Conservation (phyloP, 2,888 invertebrate genomes). For the Philaethria dido region DNA sequence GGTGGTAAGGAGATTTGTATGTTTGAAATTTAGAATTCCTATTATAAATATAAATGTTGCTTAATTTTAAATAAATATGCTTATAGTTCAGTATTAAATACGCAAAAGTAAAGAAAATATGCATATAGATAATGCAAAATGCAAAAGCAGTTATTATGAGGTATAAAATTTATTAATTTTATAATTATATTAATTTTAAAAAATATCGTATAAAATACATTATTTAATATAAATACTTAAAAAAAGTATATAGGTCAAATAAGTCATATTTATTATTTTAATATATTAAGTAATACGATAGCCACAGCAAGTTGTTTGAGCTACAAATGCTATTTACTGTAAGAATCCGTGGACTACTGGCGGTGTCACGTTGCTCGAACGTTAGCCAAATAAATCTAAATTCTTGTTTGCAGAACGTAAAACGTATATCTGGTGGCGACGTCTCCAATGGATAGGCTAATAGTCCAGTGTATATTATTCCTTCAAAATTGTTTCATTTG, state of each 20-base stretch:
- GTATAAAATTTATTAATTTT: too few species aligned
- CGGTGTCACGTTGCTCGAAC: constrained; percentile 73
- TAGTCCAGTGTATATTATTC: constrained; percentile 42
- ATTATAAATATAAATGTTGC: too few species aligned
- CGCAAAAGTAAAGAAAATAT: too few species aligned
- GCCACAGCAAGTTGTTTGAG: constrained; percentile 72
- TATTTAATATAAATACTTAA: background rate
- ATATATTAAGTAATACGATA: constrained; percentile 67
- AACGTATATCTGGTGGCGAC: constrained; percentile 72
- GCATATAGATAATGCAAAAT: too few species aligned
- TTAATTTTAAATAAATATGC: too few species aligned
- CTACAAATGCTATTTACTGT: constrained; percentile 77
- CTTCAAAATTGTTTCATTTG: background rate
- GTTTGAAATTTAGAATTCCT: too few species aligned
- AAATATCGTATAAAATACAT: too few species aligned
- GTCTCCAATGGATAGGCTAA: constrained; percentile 57
- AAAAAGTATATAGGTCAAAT: too few species aligned
- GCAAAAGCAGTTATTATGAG: too few species aligned
- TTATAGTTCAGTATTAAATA: too few species aligned
- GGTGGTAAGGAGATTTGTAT: too few species aligned
- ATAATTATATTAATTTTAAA: too few species aligned
- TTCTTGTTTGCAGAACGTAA: constrained; percentile 66
- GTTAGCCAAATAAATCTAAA: constrained; percentile 70
- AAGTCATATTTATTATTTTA: constrained; percentile 28
- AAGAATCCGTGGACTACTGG: constrained; percentile 75